Evolutionary conservation across 2,888 invertebrate genomes (phyloP).

Genomic region (Rotaria sp.): DNA sequence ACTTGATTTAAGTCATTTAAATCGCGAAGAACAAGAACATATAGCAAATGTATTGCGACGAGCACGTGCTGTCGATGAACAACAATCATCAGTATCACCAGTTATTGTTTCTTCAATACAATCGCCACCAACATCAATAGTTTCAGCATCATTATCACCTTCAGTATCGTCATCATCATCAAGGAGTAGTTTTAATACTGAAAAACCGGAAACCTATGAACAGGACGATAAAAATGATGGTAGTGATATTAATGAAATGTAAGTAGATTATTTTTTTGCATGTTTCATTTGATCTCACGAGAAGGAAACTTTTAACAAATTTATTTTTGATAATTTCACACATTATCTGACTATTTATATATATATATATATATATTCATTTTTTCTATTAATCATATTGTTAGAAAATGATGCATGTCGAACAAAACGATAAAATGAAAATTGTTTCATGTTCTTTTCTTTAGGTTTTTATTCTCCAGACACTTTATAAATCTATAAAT

Average conservation of each 20-base stretch:
- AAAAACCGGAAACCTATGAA: neutral
- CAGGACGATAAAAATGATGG: neutral
- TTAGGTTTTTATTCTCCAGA: neutral
- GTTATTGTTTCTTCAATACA: neutral
- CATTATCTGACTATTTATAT: neutral
- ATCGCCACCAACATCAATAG: neutral
- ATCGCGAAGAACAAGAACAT: conserved; percentile 24
- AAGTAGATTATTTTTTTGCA: neutral
- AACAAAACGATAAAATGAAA: neutral
- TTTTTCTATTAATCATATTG: neutral
- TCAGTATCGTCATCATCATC: neutral
- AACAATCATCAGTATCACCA: neutral
- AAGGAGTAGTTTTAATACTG: neutral
- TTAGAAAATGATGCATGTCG: neutral
- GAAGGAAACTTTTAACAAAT: neutral
- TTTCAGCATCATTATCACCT: neutral
- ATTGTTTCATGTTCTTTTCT: neutral
- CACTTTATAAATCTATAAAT: neutral
- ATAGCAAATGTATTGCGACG: neutral
- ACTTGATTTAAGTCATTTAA: conserved; percentile 5
- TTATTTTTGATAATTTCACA: neutral
- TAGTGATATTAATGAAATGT: neutral
- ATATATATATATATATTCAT: too few relatives aligned
- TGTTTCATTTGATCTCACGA: neutral
- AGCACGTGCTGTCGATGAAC: neutral